Percentiles rank a stretch among this genome's conserved stretches.
These are phyloP conservation scores for Drosophila prolongata DNA, from an alignment of 2,888 invertebrate genomes.

Conservation along the genomic window DNA sequence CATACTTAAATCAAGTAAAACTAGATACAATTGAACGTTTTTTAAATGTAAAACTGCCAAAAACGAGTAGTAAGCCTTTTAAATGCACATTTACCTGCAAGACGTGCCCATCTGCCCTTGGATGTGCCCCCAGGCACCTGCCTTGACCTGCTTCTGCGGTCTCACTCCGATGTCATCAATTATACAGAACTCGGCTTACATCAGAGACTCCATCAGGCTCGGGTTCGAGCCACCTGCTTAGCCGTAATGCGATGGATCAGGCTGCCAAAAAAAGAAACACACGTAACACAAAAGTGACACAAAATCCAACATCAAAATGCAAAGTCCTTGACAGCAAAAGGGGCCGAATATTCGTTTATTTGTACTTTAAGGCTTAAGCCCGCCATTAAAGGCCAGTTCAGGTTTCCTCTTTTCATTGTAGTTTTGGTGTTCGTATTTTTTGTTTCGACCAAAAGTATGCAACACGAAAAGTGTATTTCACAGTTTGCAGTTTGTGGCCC, in stretches of 20 bases:
- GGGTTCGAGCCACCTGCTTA: conserved; percentile 40
- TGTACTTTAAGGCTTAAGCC: conserved; percentile 44
- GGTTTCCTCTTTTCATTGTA: conserved; percentile 11
- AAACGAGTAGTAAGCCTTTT: neutral
- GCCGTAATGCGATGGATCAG: conserved; percentile 42
- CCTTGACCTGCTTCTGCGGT: conserved; percentile 40
- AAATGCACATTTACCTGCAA: conserved; percentile 9
- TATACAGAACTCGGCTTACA: conserved; percentile 44
- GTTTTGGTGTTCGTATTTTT: conserved; percentile 6
- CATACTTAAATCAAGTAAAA: no score
- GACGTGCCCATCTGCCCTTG: conserved; percentile 26
- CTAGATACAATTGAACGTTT: neutral
- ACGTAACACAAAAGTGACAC: conserved; percentile 40
- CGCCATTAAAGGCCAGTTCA: conserved; percentile 28
- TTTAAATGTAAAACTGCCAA: neutral
- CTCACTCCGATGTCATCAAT: conserved; percentile 42
- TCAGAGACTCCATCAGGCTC: conserved; percentile 39
- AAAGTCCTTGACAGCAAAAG: conserved; percentile 46
- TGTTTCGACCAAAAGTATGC: conserved; percentile 47
- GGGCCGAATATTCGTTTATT: conserved; percentile 22
- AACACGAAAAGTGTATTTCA: conserved; percentile 44
- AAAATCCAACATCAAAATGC: conserved; percentile 44
- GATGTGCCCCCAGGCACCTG: conserved; percentile 24
- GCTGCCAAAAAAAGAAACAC: conserved; percentile 35
- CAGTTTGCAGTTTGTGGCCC: conserved; percentile 38